Evolutionary conservation across 1,140 invertebrate genomes (phyloP).

Genomic region (Tribolium madens): DNA sequence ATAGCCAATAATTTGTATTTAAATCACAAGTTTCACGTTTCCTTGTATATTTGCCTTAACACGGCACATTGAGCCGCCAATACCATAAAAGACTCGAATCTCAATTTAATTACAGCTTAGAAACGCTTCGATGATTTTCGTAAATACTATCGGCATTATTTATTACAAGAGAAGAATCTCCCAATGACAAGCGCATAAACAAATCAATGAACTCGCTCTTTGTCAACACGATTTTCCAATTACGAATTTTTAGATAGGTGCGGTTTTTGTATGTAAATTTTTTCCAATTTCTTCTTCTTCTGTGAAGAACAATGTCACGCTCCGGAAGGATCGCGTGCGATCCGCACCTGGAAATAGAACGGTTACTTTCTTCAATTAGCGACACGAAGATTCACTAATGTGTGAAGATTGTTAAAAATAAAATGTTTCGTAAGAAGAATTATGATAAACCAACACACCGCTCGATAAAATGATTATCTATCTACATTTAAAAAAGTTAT

Average conservation of each 20-base stretch:
- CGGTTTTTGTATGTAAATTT: conserved; percentile 22
- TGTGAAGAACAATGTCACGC: not conserved
- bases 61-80: conserved; percentile 1
- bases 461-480: not conserved
- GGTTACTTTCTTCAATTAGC: conserved; percentile 8
- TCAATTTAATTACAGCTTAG: conserved; percentile 30
- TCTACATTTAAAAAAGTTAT: not conserved
- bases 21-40: conserved; percentile 37
- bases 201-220: conserved; percentile 32
- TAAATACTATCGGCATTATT: conserved; percentile 28
- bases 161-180: conserved; percentile 29
- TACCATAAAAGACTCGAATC: conserved; percentile 12
- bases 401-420: not conserved
- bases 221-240: conserved; percentile 36
- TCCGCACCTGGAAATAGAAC: not conserved
- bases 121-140: conserved; percentile 32
- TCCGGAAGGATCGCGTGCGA: conserved; percentile 7
- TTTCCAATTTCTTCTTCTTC: not conserved
- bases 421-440: not conserved
- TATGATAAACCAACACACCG: not conserved
- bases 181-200: conserved; percentile 23
- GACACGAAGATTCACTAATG: conserved; percentile 6
- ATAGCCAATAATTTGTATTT: conserved; percentile 26
- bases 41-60: conserved; percentile 13
- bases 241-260: conserved; percentile 27